Conservation (phyloP, 2,113 vertebrate genomes). For the Puffinus mauretanicus region DNA sequence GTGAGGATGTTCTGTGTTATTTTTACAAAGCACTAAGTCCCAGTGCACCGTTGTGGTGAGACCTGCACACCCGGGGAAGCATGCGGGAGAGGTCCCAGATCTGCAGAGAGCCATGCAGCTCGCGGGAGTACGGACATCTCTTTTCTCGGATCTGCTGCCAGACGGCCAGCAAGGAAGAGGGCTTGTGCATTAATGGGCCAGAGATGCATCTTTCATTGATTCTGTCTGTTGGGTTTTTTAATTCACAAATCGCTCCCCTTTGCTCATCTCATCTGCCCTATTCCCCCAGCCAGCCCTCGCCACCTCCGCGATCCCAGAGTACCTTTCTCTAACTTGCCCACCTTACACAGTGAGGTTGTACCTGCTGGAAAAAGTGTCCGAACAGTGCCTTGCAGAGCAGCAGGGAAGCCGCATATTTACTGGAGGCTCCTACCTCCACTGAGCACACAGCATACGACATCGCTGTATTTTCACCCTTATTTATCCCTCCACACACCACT, state of each 20-base stretch:
- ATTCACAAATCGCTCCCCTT: neutral
- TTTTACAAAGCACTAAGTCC: neutral
- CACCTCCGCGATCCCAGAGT: fast-evolving
- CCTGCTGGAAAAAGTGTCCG: neutral
- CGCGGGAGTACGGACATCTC: fast-evolving
- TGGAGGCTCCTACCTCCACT: neutral
- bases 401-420: neutral
- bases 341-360: fast-evolving
- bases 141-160: neutral
- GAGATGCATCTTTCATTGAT: neutral
- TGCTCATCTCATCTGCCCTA: neutral
- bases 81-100: fast-evolving
- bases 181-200: fast-evolving
- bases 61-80: neutral
- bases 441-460: neutral
- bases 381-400: neutral
- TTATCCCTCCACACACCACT: neutral
- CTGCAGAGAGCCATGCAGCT: neutral
- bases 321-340: neutral
- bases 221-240: neutral
- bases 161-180: neutral
- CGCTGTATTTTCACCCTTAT: neutral
- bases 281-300: neutral
- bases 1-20: neutral
- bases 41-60: neutral